Evolutionary conservation across 2,797 vertebrate species (phyloP).

Genomic region (Helostoma temminkii): DNA sequence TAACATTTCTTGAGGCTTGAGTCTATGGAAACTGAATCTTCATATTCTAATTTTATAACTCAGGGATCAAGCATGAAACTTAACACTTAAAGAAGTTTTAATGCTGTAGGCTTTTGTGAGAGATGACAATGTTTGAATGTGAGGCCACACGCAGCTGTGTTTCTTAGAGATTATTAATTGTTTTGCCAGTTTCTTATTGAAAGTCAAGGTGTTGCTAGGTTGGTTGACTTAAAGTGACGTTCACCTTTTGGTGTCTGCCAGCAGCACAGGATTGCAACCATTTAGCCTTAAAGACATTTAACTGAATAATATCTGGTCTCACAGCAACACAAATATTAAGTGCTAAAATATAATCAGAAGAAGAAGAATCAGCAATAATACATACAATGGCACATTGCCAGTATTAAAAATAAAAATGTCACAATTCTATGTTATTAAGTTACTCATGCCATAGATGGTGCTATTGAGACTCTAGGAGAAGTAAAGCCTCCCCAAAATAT

Average conservation of each 20-base stretch:
- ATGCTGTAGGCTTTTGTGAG: not conserved
- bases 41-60: conserved; percentile 39
- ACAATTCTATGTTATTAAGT: too few species aligned
- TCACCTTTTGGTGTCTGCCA: not conserved
- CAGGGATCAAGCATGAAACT: conserved; percentile 7
- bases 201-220: not conserved
- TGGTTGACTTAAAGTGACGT: not conserved
- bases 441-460: too few species aligned
- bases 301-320: too few species aligned
- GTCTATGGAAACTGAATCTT: conserved; percentile 44
- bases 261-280: too few species aligned
- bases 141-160: not conserved
- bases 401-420: too few species aligned
- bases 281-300: too few species aligned
- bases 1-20: conserved; percentile 33
- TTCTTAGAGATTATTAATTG: not conserved
- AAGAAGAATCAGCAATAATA: too few species aligned
- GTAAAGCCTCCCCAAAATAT: too few species aligned
- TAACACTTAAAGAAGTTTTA: not conserved
- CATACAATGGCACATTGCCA: too few species aligned
- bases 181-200: not conserved
- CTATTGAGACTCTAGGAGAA: too few species aligned
- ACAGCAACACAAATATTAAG: too few species aligned
- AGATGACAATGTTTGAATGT: not conserved
- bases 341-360: too few species aligned